phyloP scores from a whole-genome alignment of 2,797 vertebrate species.

The Bufotes viridis region DNA sequence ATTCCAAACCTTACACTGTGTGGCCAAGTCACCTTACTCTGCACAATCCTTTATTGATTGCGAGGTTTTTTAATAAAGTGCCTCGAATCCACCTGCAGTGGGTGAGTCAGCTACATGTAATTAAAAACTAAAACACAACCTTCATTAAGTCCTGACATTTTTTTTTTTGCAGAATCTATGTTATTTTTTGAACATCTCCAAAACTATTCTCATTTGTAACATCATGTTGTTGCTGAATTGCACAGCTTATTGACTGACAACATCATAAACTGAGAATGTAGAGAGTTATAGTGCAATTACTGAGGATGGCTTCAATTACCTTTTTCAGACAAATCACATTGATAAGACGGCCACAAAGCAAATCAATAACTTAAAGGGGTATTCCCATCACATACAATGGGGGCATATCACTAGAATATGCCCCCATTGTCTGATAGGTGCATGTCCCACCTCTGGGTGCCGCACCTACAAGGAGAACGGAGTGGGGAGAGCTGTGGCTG shows the following conservation, averaged over 20 bases:
- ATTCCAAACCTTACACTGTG: not conserved
- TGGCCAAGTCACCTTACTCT: constrained; percentile 9
- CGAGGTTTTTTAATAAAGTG: constrained; percentile 41
- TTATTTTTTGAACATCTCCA: constrained; percentile 4
- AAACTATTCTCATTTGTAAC: not conserved
- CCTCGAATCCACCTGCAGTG: not conserved
- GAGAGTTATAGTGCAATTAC: not conserved
- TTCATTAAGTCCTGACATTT: constrained; percentile 6
- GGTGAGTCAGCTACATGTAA: constrained; percentile 39
- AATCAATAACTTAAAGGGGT: not conserved
- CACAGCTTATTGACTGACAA: not conserved
- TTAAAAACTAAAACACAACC: constrained; percentile 43
- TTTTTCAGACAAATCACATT: not conserved
- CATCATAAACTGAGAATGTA: not conserved
- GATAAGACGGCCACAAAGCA: not conserved
- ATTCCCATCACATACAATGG: too few relatives aligned
- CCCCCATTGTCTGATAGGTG: too few relatives aligned
- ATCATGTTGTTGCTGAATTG: constrained; percentile 11
- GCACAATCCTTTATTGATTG: constrained; percentile 41
- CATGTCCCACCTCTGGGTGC: too few relatives aligned
- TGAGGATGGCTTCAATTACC: not conserved
- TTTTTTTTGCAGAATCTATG: constrained; percentile 26
- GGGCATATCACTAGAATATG: too few relatives aligned
- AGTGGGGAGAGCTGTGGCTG: too few relatives aligned
- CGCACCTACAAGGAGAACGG: too few relatives aligned